A percentile compares a stretch with the other conserved stretches of the same genome.
Conservation (phyloP, 2,888 invertebrate genomes). For the Alentia gelatinosa region DNA sequence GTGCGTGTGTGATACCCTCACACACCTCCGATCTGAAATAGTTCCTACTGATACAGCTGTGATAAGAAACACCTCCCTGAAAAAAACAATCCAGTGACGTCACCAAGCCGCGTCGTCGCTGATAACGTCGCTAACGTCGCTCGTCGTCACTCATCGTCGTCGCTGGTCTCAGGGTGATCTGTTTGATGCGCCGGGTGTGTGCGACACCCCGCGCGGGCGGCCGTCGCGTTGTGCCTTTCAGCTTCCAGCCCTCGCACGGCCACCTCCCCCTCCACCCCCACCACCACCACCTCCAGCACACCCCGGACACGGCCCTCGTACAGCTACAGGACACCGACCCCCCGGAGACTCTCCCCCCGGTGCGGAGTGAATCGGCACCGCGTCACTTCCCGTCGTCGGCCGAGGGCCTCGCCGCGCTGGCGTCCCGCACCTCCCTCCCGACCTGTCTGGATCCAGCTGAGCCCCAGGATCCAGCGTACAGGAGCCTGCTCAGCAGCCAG, state of each 20-base stretch:
- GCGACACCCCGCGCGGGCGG: constrained; percentile 9
- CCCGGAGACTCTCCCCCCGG: neutral
- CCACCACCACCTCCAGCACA: neutral
- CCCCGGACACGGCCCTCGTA: neutral
- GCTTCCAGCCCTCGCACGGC: neutral
- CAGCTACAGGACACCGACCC: neutral
- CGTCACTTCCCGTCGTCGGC: neutral
- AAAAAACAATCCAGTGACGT: no score
- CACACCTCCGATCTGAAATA: no score
- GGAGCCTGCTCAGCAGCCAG: constrained; percentile 28
- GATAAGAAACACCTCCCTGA: no score
- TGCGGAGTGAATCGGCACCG: neutral
- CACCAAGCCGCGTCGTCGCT: neutral
- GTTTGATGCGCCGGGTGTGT: constrained; percentile 34
- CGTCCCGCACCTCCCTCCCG: constrained; percentile 37
- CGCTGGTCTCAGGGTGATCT: neutral
- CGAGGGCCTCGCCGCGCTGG: constrained; percentile 18
- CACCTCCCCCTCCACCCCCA: neutral
- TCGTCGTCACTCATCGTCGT: no score
- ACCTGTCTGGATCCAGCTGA: constrained; percentile 32
- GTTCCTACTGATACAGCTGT: no score
- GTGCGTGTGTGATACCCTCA: no score
- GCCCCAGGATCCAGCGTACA: constrained; percentile 29
- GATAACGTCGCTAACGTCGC: neutral
- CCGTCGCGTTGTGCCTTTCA: constrained; percentile 8